Evolutionary conservation across 2,888 invertebrate genomes (phyloP), one percentile per base, ranked within the genome.

Genomic region (Teinopalpus imperialis): DNA sequence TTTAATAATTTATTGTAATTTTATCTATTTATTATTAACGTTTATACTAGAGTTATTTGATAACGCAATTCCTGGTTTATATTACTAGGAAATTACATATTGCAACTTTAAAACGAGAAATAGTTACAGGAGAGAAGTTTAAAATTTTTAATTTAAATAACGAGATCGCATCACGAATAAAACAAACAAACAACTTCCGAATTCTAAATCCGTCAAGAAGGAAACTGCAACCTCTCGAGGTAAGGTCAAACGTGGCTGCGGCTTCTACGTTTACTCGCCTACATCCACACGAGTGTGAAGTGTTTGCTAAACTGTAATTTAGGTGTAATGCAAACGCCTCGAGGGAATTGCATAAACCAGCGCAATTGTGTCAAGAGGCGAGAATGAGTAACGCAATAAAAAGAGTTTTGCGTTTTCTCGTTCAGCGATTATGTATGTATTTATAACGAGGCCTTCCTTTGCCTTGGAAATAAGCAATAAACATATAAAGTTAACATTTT

Each of bases 331-430:
- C 3, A n/a, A 8, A 16, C 7, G 16, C 10, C 27, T 20, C 7
- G 8, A 5, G 14, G n/a, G 14, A 30, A 41, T 16, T 41, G 14
- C 31, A 32, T 24, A 31, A 32, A 24, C 7, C 41, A 16, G 4
- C 4, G 24, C 10, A 41, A 41, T 24, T 41, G 23, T 41, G 24
- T 39, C 41, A 24, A 41, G 16, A 24, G 20, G 5, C 27, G 30
- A n/a, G 30, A 13, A 13, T 21, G 21, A 21, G 34, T 20, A 34
- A 34, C 20, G 34, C 20, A 12, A 34, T 34, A 10, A 34, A 18
- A n/a, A n/a, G n/a, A n/a, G 9, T 21, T 32, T 9, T 20, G 18
- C 12, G n/a, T 20, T 34, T 20, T 20, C 10, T 18, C 21, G 10
- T 34, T n/a, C n/a, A 21, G 34, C 16, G 20, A 20, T 18, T 16